Evolutionary conservation across 2,888 invertebrate genomes (phyloP).

Genomic region (Xiphydria camelus): DNA sequence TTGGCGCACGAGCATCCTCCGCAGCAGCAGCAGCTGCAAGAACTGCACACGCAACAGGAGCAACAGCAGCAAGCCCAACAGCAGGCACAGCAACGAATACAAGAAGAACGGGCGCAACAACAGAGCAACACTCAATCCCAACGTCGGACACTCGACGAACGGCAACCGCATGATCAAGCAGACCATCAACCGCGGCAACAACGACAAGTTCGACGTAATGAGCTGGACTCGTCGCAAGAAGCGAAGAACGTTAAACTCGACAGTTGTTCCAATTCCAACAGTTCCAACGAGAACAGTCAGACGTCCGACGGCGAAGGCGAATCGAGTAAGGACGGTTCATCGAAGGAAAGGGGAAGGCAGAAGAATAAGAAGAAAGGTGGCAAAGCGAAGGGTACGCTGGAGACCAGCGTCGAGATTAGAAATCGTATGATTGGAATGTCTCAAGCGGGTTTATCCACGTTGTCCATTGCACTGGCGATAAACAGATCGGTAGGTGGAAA

Average conservation of each 20-base stretch:
- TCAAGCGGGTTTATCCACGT: constrained; percentile 52
- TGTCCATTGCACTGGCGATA: constrained; percentile 54
- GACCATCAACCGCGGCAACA: constrained; percentile 31
- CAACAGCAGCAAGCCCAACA: constrained; percentile 28
- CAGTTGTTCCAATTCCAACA: constrained; percentile 30
- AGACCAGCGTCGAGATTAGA: constrained; percentile 54
- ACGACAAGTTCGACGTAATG: constrained; percentile 18
- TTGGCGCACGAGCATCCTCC: constrained; percentile 30
- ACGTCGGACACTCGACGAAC: constrained; percentile 33
- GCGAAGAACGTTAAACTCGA: constrained; percentile 27
- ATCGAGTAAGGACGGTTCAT: constrained; percentile 13
- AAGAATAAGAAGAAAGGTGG: constrained; percentile 51
- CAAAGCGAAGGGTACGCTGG: constrained; percentile 53
- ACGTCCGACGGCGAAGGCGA: constrained; percentile 31
- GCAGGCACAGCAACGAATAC: constrained; percentile 27
- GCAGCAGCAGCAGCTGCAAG: constrained; percentile 39
- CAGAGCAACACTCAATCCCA: constrained; percentile 25
- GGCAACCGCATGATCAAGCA: constrained; percentile 28
- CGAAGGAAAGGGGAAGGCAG: constrained; percentile 2
- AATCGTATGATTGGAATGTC: constrained; percentile 57
- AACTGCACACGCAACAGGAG: constrained; percentile 38
- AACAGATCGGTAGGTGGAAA: constrained; percentile 51
- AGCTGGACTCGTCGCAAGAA: constrained; percentile 14
- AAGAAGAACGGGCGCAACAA: constrained; percentile 26
- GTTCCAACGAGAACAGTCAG: constrained; percentile 40